Percentiles rank a stretch among this genome's conserved stretches.
phyloP scores from a whole-genome alignment of 2,113 vertebrate species.

The Gila orcuttii region DNA sequence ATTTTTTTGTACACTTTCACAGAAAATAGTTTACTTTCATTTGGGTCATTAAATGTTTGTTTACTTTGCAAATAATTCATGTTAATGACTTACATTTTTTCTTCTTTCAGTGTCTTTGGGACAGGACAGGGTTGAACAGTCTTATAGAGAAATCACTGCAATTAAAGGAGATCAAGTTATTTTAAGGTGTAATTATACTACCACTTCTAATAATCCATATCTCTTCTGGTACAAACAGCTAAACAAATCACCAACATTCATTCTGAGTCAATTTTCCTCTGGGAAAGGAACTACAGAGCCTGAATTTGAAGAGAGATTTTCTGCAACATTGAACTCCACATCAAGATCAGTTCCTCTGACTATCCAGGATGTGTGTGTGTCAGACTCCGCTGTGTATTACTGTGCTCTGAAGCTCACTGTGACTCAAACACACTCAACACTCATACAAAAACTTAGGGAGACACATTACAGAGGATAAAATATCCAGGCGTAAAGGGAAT shows the following conservation, averaged over 20 bases:
- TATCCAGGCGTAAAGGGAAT: too few species aligned
- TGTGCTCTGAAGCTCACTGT: slow-evolving; percentile 41
- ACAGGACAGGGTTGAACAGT: not conserved
- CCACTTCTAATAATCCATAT: not conserved
- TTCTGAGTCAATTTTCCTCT: too few species aligned
- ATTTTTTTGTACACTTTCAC: too few species aligned
- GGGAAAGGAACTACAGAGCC: too few species aligned
- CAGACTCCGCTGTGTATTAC: not conserved
- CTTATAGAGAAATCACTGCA: not conserved
- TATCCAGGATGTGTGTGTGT: not conserved
- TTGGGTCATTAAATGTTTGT: not conserved
- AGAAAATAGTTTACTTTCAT: not conserved
- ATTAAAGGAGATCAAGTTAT: not conserved
- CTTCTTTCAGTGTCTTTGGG: not conserved
- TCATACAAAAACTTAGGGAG: not conserved
- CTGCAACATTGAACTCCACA: too few species aligned
- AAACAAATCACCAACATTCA: too few species aligned
- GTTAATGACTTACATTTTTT: not conserved
- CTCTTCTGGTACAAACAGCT: too few species aligned
- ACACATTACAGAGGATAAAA: too few species aligned
- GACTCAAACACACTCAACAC: not conserved
- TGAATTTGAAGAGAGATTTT: too few species aligned
- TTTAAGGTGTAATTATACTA: not conserved
- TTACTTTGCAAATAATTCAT: not conserved
- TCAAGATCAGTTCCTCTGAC: not conserved